These are phyloP conservation scores for Beroe ovata DNA, from an alignment of 37 sponge, comb jelly and placozoan genomes.

Conservation along the genomic window DNA sequence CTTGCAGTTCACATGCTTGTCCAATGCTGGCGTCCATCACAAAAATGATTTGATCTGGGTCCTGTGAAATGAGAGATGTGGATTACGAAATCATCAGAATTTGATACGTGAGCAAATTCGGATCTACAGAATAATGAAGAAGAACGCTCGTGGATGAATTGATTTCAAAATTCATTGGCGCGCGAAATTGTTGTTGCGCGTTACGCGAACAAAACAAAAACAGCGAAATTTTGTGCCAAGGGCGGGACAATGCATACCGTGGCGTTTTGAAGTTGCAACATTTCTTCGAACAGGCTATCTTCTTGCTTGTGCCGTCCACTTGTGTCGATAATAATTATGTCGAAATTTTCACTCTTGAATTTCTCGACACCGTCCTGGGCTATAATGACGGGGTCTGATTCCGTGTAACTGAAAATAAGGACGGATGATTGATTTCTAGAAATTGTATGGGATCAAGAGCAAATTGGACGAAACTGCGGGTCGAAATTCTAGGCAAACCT, in stretches of 20 bases:
- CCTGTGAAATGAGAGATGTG: no score
- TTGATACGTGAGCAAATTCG: background rate
- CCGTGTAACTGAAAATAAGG: constrained; percentile 74
- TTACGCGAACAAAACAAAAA: background rate
- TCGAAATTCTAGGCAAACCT: no score
- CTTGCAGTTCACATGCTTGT: constrained; percentile 92
- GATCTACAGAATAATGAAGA: background rate
- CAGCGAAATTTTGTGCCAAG: no score
- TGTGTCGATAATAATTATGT: constrained; percentile 91
- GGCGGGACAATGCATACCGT: no score
- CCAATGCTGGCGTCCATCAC: constrained; percentile 98
- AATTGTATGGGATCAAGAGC: no score
- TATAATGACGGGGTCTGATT: constrained; percentile 85
- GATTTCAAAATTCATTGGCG: background rate
- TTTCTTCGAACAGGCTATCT: constrained; percentile 95
- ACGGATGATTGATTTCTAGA: no score
- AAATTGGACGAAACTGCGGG: no score
- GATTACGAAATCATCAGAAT: background rate
- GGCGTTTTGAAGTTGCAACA: constrained; percentile 93
- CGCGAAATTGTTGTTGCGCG: background rate
- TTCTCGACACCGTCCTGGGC: constrained; percentile 87
- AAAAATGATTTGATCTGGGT: constrained; percentile 86
- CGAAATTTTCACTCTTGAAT: constrained; percentile 86
- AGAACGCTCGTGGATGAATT: background rate
- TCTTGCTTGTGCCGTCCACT: constrained; percentile 97